Percentiles rank a stretch among this genome's conserved stretches.
These are phyloP conservation scores for Leptinotarsa tumamoca DNA, from an alignment of 2,888 invertebrate species.

Conservation along the genomic window DNA sequence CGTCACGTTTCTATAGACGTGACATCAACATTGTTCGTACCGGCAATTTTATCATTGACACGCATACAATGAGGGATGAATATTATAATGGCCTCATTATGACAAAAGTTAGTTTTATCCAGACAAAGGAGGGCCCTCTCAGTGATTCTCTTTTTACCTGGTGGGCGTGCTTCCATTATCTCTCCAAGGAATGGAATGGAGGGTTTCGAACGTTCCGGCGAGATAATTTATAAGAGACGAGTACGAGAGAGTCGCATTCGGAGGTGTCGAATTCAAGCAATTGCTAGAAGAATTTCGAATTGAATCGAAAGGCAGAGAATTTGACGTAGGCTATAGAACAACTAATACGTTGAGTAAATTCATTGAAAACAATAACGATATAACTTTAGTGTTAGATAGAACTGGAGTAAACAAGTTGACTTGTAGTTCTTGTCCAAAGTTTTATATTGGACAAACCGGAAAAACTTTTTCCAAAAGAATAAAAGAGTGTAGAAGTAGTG, in stretches of 20 bases:
- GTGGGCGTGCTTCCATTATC: constrained; percentile 15
- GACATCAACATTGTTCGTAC: neutral
- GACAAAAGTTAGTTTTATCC: constrained; percentile 22
- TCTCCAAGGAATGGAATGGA: neutral
- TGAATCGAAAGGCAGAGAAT: no score
- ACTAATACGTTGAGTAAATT: no score
- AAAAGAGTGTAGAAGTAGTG: no score
- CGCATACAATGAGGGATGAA: constrained; percentile 20
- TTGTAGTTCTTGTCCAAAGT: no score
- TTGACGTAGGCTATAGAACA: no score
- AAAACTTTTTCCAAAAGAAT: no score
- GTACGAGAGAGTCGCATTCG: neutral
- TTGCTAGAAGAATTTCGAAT: neutral
- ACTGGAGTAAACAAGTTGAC: no score
- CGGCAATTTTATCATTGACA: constrained; percentile 24
- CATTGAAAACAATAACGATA: no score
- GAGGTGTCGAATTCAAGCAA: neutral
- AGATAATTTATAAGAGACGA: neutral
- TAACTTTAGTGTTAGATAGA: no score
- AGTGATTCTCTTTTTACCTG: constrained; percentile 26
- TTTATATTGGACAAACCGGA: no score
- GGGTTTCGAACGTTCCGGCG: neutral
- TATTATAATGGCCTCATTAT: constrained; percentile 28
- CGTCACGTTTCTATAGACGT: constrained; percentile 13
- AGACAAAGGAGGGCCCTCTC: constrained; percentile 21